Percentiles rank a stretch among this genome's conserved stretches.
These are phyloP conservation scores for Drosophila watanabei DNA, from an alignment of 1,140 invertebrate species.

Conservation along the genomic window DNA sequence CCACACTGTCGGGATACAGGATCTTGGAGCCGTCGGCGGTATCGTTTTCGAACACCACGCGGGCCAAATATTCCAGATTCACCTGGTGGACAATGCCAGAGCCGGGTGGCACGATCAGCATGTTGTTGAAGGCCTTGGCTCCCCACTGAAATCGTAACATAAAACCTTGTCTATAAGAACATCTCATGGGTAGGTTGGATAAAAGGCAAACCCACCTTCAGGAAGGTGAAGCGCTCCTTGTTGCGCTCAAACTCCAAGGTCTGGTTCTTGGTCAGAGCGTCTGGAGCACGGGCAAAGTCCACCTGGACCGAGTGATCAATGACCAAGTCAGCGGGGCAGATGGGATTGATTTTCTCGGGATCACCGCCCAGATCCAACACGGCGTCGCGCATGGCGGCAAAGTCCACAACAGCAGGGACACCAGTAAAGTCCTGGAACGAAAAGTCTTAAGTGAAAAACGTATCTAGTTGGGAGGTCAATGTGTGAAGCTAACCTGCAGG, in stretches of 20 bases:
- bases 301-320: conserved; percentile 99
- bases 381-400: conserved; percentile 99
- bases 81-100: conserved; percentile 99
- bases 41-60: conserved; percentile 95
- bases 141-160: conserved; percentile 91
- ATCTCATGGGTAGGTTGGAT: neutral
- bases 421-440: conserved; percentile 94
- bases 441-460: neutral
- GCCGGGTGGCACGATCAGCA: conserved; percentile 98
- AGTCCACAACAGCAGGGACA: conserved; percentile 99
- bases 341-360: conserved; percentile 97
- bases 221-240: conserved; percentile 97
- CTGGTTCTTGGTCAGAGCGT: conserved; percentile 97
- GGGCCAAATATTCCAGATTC: conserved; percentile 97
- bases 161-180: neutral
- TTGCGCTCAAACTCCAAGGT: conserved; percentile 98
- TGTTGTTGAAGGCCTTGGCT: conserved; percentile 97
- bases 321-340: conserved; percentile 98
- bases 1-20: conserved; percentile 97
- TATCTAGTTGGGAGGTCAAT: neutral
- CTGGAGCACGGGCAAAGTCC: conserved; percentile 95
- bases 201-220: conserved; percentile 88
- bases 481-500: conserved; percentile 90
- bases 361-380: conserved; percentile 94
- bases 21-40: conserved; percentile 78